Conservation (phyloP, 1,140 invertebrate species). For the Zaprionus ornatus region DNA sequence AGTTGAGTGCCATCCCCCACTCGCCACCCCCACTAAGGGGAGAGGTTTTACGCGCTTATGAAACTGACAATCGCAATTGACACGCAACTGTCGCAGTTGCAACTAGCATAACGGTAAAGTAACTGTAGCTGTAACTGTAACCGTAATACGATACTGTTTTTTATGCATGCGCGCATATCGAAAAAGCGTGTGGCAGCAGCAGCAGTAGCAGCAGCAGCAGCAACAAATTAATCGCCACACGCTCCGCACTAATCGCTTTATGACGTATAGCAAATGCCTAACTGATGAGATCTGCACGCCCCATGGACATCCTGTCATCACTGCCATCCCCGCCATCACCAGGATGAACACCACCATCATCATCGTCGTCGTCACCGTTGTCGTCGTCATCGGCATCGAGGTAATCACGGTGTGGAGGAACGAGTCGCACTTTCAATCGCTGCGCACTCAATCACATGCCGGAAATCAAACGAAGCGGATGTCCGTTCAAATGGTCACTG, state of each 20-base stretch:
- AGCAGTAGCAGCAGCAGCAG: conserved; percentile 23
- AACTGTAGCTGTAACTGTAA: conserved; percentile 5
- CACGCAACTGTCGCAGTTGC: conserved; percentile 8
- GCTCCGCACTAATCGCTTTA: conserved; percentile 72
- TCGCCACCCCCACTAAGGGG: not conserved
- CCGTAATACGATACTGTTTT: conserved; percentile 64
- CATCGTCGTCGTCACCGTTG: not conserved
- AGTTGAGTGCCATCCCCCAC: not conserved
- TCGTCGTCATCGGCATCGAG: conserved; percentile 9
- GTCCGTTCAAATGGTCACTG: conserved; percentile 66
- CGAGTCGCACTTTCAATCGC: conserved; percentile 62
- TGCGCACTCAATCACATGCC: conserved; percentile 79
- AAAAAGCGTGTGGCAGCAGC: conserved; percentile 32
- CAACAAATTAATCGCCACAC: conserved; percentile 73
- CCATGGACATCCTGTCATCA: conserved; percentile 21
- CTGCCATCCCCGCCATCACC: conserved; percentile 12
- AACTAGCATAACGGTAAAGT: not conserved
- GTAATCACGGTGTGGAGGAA: conserved; percentile 1
- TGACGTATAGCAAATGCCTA: conserved; percentile 45
- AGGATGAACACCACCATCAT: conserved; percentile 25
- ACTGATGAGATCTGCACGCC: conserved; percentile 58
- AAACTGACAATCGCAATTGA: conserved; percentile 8
- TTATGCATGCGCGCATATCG: conserved; percentile 58
- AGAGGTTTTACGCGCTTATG: not conserved
- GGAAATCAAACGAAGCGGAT: conserved; percentile 78